Evolutionary conservation across 2,797 vertebrate genomes (phyloP), one percentile per base, ranked within the genome.

Genomic region (Harpagifer antarcticus): DNA sequence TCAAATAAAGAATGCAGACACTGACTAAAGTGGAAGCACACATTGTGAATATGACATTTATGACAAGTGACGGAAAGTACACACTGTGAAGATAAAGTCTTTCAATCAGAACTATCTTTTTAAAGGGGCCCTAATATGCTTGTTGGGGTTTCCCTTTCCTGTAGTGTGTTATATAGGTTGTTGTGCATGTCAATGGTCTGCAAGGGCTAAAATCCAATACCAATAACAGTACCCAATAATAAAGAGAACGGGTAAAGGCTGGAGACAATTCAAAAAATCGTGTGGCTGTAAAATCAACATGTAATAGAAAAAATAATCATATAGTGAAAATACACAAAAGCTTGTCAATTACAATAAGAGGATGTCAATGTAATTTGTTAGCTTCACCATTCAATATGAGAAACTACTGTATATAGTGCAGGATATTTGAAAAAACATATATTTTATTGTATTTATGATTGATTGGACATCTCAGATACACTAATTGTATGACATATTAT

Each of bases 1-100:
- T 72, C 33, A 69, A 58, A 23, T 55, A 53, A 82, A 31, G 17
- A 59, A 65, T 14, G 14, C 53, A 37, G 31, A 37, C 56, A 73
- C 19, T 13, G 13, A 48, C 40, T 31, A 19, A 15, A 45, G 13
- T 61, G 49, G 45, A 57, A 33, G 10, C 45, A 19, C 4, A 37
- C 5, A 27, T 1, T n/a, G n/a, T 56, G 7, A 7, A 63, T 11
- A 4, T 27, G 48, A 16, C 2, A 40, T n/a, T 45, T 15, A 19
- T 2, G 19, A 31, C 17, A 20, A 59, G 14, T 57, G 49, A 59
- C 9, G 33, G 40, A 60, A 4, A 64, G 59, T 54, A 20, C 27
- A 27, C 48, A 65, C 5, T 13, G 15, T 61, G 42, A 66, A 33
- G 20, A 27, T 27, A 27, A 27, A 1, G 27, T 27, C 27, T 37